A percentile compares a stretch with the other conserved stretches of the same genome.
These are phyloP conservation scores for Gopherus flavomarginatus DNA, from an alignment of 2,113 vertebrate species.

Conservation along the genomic window DNA sequence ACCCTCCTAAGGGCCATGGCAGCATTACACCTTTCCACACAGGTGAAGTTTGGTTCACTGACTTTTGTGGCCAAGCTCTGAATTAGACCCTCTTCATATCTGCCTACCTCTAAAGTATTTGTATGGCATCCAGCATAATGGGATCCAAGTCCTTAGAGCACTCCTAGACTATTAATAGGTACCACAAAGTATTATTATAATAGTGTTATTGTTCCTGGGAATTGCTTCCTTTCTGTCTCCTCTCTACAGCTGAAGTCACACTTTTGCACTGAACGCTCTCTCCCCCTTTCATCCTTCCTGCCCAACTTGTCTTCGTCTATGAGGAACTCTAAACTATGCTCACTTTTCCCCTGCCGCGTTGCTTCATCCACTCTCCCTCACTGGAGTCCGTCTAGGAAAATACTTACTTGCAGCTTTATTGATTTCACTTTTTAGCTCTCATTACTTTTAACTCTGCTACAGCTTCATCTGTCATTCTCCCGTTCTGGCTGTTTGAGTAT, in stretches of 20 bases:
- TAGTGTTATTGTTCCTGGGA: constrained; percentile 20
- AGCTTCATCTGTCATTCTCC: background rate
- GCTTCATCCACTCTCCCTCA: background rate
- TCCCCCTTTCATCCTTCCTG: constrained; percentile 60
- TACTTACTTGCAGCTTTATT: background rate
- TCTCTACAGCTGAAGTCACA: constrained; percentile 60
- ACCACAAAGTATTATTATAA: constrained; percentile 52
- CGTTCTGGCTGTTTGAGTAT: background rate
- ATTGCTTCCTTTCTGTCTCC: constrained; percentile 63
- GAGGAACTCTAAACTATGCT: background rate
- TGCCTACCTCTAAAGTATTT: background rate
- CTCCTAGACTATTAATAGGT: constrained; percentile 44
- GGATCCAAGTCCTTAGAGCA: constrained; percentile 10
- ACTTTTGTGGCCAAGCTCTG: background rate
- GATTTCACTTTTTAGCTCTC: background rate
- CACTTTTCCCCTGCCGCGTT: constrained; percentile 8
- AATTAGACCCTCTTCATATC: background rate
- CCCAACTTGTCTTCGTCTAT: background rate
- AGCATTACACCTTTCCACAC: background rate
- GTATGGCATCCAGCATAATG: background rate
- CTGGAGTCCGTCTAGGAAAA: background rate
- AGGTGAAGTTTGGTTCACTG: background rate
- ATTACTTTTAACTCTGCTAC: background rate
- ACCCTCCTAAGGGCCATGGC: background rate
- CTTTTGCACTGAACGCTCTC: constrained; percentile 55